Evolutionary conservation across 2,888 invertebrate genomes (phyloP).

Genomic region (Platycnemis pennipes): DNA sequence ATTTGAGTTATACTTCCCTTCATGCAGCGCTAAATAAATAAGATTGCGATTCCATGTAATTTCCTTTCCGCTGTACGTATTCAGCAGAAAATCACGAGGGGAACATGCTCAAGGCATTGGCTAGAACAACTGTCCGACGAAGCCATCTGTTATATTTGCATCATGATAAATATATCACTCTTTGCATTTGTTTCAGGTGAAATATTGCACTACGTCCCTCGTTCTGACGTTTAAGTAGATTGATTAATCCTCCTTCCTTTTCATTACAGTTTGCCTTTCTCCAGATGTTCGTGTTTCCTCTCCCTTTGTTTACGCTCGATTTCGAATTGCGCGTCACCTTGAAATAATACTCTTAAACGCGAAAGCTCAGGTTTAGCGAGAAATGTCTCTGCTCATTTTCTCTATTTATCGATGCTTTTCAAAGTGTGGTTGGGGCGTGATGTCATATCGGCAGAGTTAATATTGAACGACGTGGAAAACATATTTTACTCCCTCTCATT

Average conservation of each 20-base stretch:
- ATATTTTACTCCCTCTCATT: not conserved
- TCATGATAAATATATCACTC: too few relatives aligned
- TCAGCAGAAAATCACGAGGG: too few relatives aligned
- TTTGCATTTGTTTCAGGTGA: not conserved
- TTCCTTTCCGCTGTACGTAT: too few relatives aligned
- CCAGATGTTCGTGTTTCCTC: not conserved
- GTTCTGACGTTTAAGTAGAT: not conserved
- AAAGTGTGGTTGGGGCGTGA: conserved; percentile 12
- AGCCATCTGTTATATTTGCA: not conserved
- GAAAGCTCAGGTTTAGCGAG: not conserved
- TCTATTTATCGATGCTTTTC: conserved; percentile 33
- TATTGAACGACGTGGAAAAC: not conserved
- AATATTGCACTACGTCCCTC: not conserved
- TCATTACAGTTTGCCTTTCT: not conserved
- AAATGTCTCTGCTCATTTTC: conserved; percentile 3
- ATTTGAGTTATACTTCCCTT: too few relatives aligned
- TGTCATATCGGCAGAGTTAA: conserved; percentile 49
- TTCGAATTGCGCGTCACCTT: not conserved
- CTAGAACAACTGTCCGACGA: too few relatives aligned
- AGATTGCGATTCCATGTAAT: too few relatives aligned
- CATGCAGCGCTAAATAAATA: too few relatives aligned
- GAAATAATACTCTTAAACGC: not conserved
- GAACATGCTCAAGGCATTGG: too few relatives aligned
- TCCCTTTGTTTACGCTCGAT: not conserved
- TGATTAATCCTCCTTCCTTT: not conserved